Conservation (phyloP, 2,888 invertebrate genomes). For the Nebria salina region DNA sequence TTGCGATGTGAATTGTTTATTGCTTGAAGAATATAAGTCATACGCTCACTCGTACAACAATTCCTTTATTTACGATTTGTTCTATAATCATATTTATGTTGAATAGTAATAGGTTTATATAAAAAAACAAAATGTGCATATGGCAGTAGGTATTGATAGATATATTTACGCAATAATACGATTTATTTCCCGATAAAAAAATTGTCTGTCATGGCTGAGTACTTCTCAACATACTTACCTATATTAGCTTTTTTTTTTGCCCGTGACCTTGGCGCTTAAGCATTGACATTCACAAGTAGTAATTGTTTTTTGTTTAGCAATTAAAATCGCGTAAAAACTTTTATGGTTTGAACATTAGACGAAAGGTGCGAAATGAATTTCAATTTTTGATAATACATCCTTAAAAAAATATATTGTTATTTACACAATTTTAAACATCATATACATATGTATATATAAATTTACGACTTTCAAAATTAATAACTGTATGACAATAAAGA, state of each 20-base stretch:
- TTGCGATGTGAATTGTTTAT: not conserved
- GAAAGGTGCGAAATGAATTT: no score
- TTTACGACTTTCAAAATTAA: no score
- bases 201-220: not conserved
- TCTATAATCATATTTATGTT: no score
- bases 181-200: slow-evolving; percentile 9
- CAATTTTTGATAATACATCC: no score
- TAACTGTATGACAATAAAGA: no score
- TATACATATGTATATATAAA: no score
- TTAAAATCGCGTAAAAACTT: no score
- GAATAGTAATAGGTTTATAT: not conserved
- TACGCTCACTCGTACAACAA: not conserved
- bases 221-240: not conserved
- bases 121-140: not conserved
- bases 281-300: slow-evolving; percentile 5
- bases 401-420: no score
- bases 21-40: not conserved
- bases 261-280: slow-evolving; percentile 5
- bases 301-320: not conserved
- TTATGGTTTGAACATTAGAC: no score
- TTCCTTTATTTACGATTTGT: no score
- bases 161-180: not conserved
- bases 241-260: not conserved
- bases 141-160: not conserved
- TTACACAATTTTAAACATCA: no score